Percentiles rank a stretch among this genome's conserved stretches.
Evolutionary conservation across 2,888 invertebrate species (phyloP).

Genomic region (Oegoconia quadripuncta): DNA sequence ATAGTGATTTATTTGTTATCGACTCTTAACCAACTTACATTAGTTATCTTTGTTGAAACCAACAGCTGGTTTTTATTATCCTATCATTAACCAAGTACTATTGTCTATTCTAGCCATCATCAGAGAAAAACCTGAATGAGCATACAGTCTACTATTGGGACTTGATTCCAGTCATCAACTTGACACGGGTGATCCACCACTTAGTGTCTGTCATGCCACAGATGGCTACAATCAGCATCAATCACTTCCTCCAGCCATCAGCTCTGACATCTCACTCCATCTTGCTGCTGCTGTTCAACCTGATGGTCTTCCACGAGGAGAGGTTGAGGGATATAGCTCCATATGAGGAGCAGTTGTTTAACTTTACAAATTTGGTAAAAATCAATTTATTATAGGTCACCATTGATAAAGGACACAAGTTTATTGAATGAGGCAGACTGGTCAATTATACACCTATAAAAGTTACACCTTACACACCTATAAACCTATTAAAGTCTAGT

Average conservation of each 20-base stretch:
- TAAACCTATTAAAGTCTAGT: no score
- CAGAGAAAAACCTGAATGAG: conserved; percentile 49
- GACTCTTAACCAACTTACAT: no score
- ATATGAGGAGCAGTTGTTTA: conserved; percentile 50
- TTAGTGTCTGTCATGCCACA: conserved; percentile 42
- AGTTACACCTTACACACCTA: no score
- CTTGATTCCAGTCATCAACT: conserved; percentile 58
- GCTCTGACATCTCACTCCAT: conserved; percentile 40
- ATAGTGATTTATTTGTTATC: no score
- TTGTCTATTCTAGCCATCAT: conserved; percentile 38
- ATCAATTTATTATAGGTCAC: no score
- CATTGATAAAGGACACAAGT: no score
- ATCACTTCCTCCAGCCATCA: conserved; percentile 54
- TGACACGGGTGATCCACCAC: conserved; percentile 54
- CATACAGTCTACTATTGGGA: conserved; percentile 59
- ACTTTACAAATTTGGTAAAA: conserved; percentile 34
- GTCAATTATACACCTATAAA: no score
- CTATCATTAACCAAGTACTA: no score
- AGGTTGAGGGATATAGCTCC: conserved; percentile 45
- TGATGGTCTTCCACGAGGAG: conserved; percentile 52
- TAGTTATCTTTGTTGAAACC: no score
- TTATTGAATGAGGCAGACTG: no score
- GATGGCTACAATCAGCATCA: conserved; percentile 35
- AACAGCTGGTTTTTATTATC: no score
- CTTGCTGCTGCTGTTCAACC: conserved; percentile 47